Base-by-base conservation (phyloP, 2,888 invertebrate species). In the Tachina grossa region DNA sequence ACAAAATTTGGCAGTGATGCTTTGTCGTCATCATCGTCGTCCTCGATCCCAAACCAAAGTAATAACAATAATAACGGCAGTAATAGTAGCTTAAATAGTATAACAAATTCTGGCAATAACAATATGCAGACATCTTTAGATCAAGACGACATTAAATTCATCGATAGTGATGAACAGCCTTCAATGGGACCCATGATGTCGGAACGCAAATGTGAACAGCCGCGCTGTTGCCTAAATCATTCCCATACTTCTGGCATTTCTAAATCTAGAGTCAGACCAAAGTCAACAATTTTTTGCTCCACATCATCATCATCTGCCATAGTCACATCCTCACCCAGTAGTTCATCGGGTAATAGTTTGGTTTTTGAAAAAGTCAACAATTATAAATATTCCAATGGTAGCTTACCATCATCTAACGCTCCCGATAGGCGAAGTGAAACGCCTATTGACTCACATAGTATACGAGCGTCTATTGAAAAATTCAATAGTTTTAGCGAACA, bases 391-490 rank as follows among this genome's bases (percentile, higher is more conserved):
- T 89, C 90, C 31, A 92, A 92, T 80, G 90, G 91, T 5, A 86
- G 79, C 45, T 41, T 85, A 61, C 59, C 71, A 14, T 41, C 68
- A 31, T 45, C 68, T 45, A 63, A 55, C 14, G 4, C 4, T 31
- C 16, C 81, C 59, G 81, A 86, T 14, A 87, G 71, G 55, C 88
- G 80, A 41, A 61, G 75, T 47, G 87, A 86, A 16, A 89, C 89
- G 41, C 88, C 90, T 43, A 92, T 92, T 80, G 92, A 92, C 83
- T 90, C 92, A 39, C 87, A 88, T 59, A 92, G 92, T 83, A 92
- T 92, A 43, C 90, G 90, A 79, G 92, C 91, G 9, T 92, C 92
- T 49, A 92, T 92, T 19, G 92, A 92, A 84, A 92, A 92, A 66
- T 92, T 92, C 53, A 92, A 92, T 82, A 92, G 89, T 87, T 89